Evolutionary conservation across 1,140 invertebrate genomes (phyloP).

Genomic region (Neodiprion fabricii): DNA sequence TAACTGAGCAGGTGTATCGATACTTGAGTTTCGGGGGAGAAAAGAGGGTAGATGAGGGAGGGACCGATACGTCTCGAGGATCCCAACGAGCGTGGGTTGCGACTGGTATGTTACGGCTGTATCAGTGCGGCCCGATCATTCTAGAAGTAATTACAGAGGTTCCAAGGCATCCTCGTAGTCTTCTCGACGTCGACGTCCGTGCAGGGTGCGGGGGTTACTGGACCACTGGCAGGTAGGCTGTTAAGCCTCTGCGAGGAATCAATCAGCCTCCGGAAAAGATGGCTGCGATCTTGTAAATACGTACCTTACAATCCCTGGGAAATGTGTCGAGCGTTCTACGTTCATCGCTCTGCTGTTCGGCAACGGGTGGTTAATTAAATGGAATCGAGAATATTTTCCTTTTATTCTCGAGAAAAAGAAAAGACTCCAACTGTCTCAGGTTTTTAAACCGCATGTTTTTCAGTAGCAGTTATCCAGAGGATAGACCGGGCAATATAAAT

Average conservation of each 20-base stretch:
- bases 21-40: not conserved
- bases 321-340: not conserved
- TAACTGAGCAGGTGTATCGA: not conserved
- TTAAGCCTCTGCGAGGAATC: not conserved
- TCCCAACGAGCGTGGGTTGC: not conserved
- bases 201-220: not conserved
- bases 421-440: too few species aligned
- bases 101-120: not conserved
- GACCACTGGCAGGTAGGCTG: not conserved
- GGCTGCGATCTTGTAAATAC: not conserved
- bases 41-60: not conserved
- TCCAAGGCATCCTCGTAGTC: not conserved
- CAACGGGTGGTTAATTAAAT: too few species aligned
- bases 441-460: too few species aligned
- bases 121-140: not conserved
- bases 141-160: not conserved
- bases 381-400: too few species aligned
- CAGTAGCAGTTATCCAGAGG: too few species aligned
- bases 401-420: too few species aligned
- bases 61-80: not conserved
- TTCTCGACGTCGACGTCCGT: not conserved
- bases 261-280: not conserved
- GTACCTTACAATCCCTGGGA: not conserved
- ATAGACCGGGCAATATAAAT: too few species aligned
- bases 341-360: too few species aligned